A percentile compares a stretch with the other conserved stretches of the same genome.
Conservation (phyloP, 2,797 vertebrate species). For the Hylomyscus alleni region DNA sequence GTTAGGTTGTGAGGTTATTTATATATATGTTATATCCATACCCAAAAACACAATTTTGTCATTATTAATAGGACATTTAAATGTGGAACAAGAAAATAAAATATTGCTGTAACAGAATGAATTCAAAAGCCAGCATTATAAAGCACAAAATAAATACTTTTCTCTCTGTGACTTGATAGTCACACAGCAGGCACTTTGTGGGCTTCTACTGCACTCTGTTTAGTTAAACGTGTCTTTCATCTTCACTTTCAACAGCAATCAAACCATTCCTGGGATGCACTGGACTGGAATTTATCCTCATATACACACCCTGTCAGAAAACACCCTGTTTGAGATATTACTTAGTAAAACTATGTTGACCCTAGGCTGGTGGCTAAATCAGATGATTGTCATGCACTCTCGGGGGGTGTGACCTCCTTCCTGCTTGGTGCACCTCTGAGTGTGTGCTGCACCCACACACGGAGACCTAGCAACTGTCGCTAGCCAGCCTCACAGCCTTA, state of each 20-base stretch:
- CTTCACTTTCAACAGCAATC: neutral
- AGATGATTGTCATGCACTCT: conserved; percentile 59
- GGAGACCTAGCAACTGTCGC: neutral
- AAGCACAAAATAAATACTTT: neutral
- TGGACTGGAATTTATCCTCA: conserved; percentile 65
- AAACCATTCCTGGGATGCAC: neutral
- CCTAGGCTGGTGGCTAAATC: conserved; percentile 53
- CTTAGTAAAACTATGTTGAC: conserved; percentile 72
- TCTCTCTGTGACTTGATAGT: neutral
- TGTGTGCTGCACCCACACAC: neutral
- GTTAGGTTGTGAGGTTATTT: neutral
- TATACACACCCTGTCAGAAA: conserved; percentile 53
- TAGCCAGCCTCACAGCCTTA: neutral
- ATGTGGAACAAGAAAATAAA: conserved; percentile 45
- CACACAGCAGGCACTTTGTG: neutral
- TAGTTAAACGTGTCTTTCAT: neutral
- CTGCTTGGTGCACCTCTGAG: neutral
- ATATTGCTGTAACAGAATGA: conserved; percentile 15
- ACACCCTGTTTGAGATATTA: conserved; percentile 67
- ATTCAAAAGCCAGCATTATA: neutral
- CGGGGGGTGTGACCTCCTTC: conserved; percentile 37
- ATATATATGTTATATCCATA: too few species aligned
- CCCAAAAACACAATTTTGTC: neutral
- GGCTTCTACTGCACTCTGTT: neutral
- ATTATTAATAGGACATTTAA: conserved; percentile 39